Percentiles rank a stretch among this genome's conserved stretches.
Conservation (phyloP, 2,888 invertebrate species). For the Macaria liturata region DNA sequence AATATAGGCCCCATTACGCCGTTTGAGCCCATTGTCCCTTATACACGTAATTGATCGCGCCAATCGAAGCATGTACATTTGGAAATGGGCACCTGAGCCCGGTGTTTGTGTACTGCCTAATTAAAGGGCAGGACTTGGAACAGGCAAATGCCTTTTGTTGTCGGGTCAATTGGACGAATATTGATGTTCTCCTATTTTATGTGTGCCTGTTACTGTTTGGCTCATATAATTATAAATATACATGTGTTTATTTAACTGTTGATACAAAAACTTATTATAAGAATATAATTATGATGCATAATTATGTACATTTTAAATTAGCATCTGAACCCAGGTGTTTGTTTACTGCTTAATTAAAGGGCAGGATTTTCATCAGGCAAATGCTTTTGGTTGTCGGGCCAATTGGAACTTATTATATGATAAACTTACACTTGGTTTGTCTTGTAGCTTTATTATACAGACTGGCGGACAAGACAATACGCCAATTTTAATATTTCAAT, state of each 20-base stretch:
- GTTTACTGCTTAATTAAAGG: conserved; percentile 54
- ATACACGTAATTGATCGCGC: conserved; percentile 47
- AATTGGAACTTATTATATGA: conserved; percentile 1
- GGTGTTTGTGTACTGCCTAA: conserved; percentile 55
- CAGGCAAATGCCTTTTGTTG: conserved; percentile 23
- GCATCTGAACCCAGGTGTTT: conserved; percentile 45
- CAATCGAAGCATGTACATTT: conserved; percentile 46
- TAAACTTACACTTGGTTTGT: too few relatives aligned
- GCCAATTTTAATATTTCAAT: too few relatives aligned
- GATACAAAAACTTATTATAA: too few relatives aligned
- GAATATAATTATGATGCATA: too few relatives aligned
- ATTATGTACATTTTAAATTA: conserved; percentile 43
- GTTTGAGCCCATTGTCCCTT: conserved; percentile 26
- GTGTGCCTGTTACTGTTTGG: too few relatives aligned
- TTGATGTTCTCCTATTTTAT: not conserved
- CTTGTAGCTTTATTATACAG: too few relatives aligned
- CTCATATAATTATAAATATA: too few relatives aligned
- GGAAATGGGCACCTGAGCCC: conserved; percentile 42
- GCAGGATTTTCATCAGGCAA: conserved; percentile 40
- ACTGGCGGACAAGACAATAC: too few relatives aligned
- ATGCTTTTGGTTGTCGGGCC: conserved; percentile 11
- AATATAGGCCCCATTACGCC: conserved; percentile 18
- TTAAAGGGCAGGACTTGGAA: conserved; percentile 48
- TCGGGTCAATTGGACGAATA: conserved; percentile 11
- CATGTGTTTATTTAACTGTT: too few relatives aligned